phyloP scores from a whole-genome alignment of 2,797 vertebrate genomes.

The Dermochelys coriacea region DNA sequence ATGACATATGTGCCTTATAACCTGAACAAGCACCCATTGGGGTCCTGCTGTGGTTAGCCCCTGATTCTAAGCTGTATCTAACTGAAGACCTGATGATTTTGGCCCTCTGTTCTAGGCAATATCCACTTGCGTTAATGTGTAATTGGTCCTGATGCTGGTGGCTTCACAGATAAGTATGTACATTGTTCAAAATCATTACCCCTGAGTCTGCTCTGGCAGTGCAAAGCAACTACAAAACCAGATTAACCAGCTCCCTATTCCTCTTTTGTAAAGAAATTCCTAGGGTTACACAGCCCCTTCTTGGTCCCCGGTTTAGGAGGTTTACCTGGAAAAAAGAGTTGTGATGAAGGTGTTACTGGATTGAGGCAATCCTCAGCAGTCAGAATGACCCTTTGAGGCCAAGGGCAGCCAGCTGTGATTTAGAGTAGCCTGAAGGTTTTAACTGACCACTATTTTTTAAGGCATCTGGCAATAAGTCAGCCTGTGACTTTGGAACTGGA shows the following conservation, averaged over 20 bases:
- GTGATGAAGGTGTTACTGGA: not conserved
- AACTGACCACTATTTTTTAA: not conserved
- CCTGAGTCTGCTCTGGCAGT: not conserved
- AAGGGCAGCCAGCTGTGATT: not conserved
- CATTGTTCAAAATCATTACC: not conserved
- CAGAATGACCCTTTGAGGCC: not conserved
- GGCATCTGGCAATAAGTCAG: not conserved
- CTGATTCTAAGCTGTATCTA: not conserved
- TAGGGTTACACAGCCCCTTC: not conserved
- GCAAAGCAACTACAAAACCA: not conserved
- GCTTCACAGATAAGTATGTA: not conserved
- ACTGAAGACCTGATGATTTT: not conserved
- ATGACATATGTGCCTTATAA: not conserved
- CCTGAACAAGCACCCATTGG: not conserved
- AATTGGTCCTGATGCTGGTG: not conserved
- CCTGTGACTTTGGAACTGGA: not conserved
- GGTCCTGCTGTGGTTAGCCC: not conserved
- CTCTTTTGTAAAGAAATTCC: not conserved
- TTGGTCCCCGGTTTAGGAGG: not conserved
- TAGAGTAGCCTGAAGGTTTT: not conserved
- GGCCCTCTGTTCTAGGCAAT: not conserved
- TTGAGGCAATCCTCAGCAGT: not conserved
- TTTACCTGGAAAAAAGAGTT: not conserved
- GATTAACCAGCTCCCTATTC: not conserved
- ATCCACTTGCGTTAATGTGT: accelerated